Percentiles rank a stretch among this genome's conserved stretches.
Conservation (phyloP, 2,797 vertebrate species). For the Ptychadena robeensis region DNA sequence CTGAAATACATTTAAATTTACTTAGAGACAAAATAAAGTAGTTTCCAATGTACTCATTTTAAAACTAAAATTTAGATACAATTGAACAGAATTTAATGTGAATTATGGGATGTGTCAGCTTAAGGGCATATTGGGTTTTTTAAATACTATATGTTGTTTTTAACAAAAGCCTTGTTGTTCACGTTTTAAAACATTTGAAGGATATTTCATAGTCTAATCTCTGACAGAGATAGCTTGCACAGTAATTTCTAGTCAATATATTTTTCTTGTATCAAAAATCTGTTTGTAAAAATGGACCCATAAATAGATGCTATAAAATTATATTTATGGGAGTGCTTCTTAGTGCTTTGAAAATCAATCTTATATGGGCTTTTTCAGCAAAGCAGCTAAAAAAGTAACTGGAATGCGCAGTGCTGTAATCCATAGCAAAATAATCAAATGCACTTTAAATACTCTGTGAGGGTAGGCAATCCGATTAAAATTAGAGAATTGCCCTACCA, state of each 20-base stretch:
- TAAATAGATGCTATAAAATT: not conserved
- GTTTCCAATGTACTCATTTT: not conserved
- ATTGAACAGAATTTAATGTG: not conserved
- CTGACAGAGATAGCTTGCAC: not conserved
- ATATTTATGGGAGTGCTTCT: not conserved
- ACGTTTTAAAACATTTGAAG: not conserved
- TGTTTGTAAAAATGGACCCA: not conserved
- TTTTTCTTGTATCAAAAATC: not conserved
- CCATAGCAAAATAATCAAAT: not conserved
- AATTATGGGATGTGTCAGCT: conserved; percentile 14
- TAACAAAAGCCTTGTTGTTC: not conserved
- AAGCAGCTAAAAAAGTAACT: not conserved
- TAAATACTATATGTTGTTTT: not conserved
- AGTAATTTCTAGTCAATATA: not conserved
- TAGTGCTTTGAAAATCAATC: not conserved
- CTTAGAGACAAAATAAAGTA: conserved; percentile 15
- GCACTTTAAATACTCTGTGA: not conserved
- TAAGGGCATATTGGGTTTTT: not conserved
- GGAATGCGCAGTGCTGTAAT: not conserved
- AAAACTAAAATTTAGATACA: conserved; percentile 16
- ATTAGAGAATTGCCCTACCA: not conserved
- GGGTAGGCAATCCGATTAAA: no score
- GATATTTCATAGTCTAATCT: not conserved
- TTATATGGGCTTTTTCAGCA: not conserved
- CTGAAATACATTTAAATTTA: conserved; percentile 24